Percentiles rank a stretch among this genome's conserved stretches.
phyloP scores from a whole-genome alignment of 2,888 invertebrate species.

The Caradrina clavipalpis region DNA sequence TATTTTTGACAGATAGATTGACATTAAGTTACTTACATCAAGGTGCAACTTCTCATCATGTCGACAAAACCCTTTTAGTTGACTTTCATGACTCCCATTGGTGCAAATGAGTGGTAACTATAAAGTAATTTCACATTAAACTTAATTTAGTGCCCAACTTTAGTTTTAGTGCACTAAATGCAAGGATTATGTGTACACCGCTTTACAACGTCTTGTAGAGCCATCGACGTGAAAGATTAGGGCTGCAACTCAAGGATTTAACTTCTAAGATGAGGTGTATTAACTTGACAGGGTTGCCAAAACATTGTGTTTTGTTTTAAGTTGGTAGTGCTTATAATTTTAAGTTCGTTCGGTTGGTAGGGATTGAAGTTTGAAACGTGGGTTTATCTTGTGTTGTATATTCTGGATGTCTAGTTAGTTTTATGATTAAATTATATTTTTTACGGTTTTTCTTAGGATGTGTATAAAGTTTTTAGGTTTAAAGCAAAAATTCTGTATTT shows the following conservation, averaged over 20 bases:
- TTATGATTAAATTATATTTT: background rate
- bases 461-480: no score
- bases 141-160: conserved; percentile 30
- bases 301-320: conserved; percentile 38
- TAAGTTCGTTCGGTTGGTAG: conserved; percentile 34
- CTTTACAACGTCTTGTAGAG: conserved; percentile 47
- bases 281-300: conserved; percentile 61
- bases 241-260: conserved; percentile 65
- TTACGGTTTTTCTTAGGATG: no score
- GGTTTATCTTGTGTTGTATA: background rate
- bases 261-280: conserved; percentile 64
- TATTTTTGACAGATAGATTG: no score
- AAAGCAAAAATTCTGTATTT: no score
- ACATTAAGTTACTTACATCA: no score
- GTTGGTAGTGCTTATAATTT: conserved; percentile 40
- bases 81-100: background rate
- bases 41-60: no score
- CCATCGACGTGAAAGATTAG: conserved; percentile 71
- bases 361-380: conserved; percentile 28
- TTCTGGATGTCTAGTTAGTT: background rate
- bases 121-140: conserved; percentile 12
- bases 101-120: background rate
- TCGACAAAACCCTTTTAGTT: background rate
- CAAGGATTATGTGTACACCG: conserved; percentile 22
- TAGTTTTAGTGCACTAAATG: conserved; percentile 14